Evolutionary conservation across 92 coral and sea anemone species (phyloP).

Genomic region (Bergia sp.): DNA sequence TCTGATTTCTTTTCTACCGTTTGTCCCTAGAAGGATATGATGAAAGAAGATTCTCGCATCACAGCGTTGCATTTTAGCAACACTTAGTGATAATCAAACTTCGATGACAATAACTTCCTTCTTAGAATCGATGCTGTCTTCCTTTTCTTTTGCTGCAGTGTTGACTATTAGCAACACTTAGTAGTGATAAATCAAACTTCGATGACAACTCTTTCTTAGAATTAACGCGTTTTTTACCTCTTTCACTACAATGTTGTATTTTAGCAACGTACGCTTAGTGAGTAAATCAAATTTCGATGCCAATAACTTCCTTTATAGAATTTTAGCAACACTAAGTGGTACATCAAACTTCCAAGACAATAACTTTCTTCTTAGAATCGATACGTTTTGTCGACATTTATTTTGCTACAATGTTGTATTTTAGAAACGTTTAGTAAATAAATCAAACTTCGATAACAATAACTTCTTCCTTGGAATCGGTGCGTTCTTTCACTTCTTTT

Average conservation of each 20-base stretch:
- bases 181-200: too few relatives aligned
- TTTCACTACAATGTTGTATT: too few relatives aligned
- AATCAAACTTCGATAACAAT: slow-evolving; percentile 29
- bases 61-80: background rate
- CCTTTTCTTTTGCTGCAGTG: slow-evolving; percentile 26
- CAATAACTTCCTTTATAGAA: too few relatives aligned
- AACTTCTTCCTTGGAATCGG: slow-evolving; percentile 35
- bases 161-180: too few relatives aligned
- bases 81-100: background rate
- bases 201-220: too few relatives aligned
- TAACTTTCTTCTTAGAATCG: slow-evolving; percentile 34
- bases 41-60: too few relatives aligned
- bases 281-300: too few relatives aligned
- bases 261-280: too few relatives aligned
- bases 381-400: too few relatives aligned
- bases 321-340: background rate
- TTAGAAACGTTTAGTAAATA: background rate
- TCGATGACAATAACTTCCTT: slow-evolving; percentile 34
- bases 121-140: slow-evolving; percentile 28
- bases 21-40: too few relatives aligned
- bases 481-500: slow-evolving; percentile 34
- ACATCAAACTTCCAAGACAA: slow-evolving; percentile 26
- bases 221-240: too few relatives aligned
- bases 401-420: background rate
- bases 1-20: too few relatives aligned